Base-by-base conservation (phyloP, 2,797 vertebrate species). In the Staurois parvus region DNA sequence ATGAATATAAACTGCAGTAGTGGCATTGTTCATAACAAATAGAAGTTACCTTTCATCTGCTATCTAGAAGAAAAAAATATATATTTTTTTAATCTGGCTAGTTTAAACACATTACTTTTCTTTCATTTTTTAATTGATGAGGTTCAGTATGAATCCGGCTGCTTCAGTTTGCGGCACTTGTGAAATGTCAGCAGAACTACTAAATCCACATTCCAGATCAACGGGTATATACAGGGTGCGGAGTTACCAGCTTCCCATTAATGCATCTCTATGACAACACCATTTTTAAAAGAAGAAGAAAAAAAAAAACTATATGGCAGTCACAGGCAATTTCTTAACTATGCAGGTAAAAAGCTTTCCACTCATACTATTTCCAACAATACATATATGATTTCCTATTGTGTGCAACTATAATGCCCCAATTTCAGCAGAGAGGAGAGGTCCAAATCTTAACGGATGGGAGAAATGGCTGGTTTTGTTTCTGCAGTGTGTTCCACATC, bases 331-430 rank as follows among this genome's bases (percentile, higher is more conserved):
- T 80, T 68, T 45, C 48, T 84, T 13, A 76, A 85, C 3, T 30
- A 70, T 15, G 64, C 72, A 81, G 48, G 28, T 81, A 72, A 77
- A 81, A 64, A 13, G 64, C 84, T 85, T 69, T 81, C 3, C 10
- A 32, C 66, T 64, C 34, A 19, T 40, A 42, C 69, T 40, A 28
- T 75, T 79, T 45, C 28, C 34, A 28, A 10, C 56, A 70, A 76
- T 69, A 32, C 42, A 81, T 66, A 30, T 68, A 9, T 59, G 84
- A 81, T 86, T 76, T 59, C 17, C 84, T 70, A 85, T 85, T 81
- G 84, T 81, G 32, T 70, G 17, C 30, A 56, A 19, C 52, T 73
- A 74, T 64, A 66, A 32, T 40, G n/a, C 59, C 37, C 77, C 59
- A 26, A 72, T 85, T 79, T 73, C 19, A 2, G 62, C n/a, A 5